A percentile compares a stretch with the other conserved stretches of the same genome.
phyloP scores from a whole-genome alignment of 2,888 invertebrate species.

The Dicycla oo region DNA sequence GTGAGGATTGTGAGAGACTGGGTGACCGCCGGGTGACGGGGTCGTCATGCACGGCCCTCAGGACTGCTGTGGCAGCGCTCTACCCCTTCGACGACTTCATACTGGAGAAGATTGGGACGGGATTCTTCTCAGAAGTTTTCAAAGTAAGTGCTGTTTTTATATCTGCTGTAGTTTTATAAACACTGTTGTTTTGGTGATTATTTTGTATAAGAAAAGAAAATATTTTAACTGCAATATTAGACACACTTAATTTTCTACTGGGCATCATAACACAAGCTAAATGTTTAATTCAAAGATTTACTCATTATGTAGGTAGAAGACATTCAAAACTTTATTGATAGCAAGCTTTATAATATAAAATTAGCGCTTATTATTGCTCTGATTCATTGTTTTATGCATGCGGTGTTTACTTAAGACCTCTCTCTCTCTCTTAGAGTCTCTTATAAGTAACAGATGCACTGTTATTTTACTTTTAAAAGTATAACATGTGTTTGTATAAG shows the following conservation, averaged over 20 bases:
- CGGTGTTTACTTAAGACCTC: too few species aligned
- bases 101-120: conserved; percentile 97
- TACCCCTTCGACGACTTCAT: conserved; percentile 98
- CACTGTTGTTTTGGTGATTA: not conserved
- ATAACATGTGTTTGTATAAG: too few species aligned
- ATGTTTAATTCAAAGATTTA: not conserved
- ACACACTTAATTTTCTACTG: not conserved
- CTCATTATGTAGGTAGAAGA: not conserved
- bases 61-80: conserved; percentile 97
- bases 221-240: not conserved
- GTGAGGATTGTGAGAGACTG: conserved; percentile 86
- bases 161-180: not conserved
- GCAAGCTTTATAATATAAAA: conserved; percentile 4
- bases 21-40: conserved; percentile 87
- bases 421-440: too few species aligned
- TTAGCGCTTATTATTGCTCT: too few species aligned
- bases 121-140: conserved; percentile 99
- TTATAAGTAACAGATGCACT: too few species aligned
- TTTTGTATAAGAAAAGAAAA: not conserved
- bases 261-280: not conserved
- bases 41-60: conserved; percentile 96
- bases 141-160: conserved; percentile 93
- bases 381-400: too few species aligned
- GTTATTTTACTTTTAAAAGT: too few species aligned
- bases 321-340: not conserved